Evolutionary conservation across 2,113 vertebrate genomes (phyloP).

Genomic region (Onychostruthus taczanowskii): DNA sequence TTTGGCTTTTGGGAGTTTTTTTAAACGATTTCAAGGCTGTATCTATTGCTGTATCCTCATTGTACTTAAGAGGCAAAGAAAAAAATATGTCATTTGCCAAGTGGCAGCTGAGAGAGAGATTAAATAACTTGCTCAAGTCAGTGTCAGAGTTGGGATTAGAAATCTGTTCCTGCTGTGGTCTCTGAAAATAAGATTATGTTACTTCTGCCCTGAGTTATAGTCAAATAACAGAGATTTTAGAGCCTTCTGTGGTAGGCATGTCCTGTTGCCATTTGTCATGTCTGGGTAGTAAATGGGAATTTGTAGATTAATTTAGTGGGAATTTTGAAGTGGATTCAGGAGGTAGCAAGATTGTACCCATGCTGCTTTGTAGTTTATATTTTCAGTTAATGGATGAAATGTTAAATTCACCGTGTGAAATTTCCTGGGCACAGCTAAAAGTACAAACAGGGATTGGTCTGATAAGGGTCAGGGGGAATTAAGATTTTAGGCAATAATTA

Average conservation of each 20-base stretch:
- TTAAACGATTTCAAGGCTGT: accelerated
- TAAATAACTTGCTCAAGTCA: neutral
- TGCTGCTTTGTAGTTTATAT: neutral
- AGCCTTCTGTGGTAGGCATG: neutral
- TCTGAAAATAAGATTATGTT: neutral
- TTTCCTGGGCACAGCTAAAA: neutral
- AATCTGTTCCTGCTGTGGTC: neutral
- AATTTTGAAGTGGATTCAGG: neutral
- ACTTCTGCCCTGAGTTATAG: neutral
- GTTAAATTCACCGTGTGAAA: neutral
- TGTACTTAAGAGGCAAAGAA: neutral
- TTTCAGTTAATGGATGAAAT: neutral
- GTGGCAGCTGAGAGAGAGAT: neutral
- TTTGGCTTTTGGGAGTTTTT: neutral
- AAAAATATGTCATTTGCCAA: neutral
- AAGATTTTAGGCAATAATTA: neutral
- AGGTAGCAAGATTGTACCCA: neutral
- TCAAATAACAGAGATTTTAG: neutral
- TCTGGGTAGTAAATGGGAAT: neutral
- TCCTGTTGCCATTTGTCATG: neutral
- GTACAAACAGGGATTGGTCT: neutral
- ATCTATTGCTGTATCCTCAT: neutral
- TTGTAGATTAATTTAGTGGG: neutral
- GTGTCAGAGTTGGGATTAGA: neutral
- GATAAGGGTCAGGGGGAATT: neutral